Base-by-base conservation (phyloP, 1,140 invertebrate genomes). In the Papilio dardanus region DNA sequence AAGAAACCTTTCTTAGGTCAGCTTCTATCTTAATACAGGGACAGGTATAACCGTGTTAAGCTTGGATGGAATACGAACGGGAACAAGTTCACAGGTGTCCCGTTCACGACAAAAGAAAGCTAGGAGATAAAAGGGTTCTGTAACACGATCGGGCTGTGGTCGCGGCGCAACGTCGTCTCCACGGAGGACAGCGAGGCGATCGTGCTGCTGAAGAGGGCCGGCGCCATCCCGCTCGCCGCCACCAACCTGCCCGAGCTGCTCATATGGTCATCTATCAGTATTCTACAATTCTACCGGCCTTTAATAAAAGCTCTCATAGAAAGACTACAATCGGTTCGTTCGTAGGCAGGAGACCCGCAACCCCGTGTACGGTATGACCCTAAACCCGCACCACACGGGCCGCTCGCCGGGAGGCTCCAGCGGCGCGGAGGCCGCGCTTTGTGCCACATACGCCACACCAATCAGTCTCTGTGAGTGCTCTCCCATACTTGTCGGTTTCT, bases 241-340 rank as follows among this genome's bases (percentile, higher is more conserved):
- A 98, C 97, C 16, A 99, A 99, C 93, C 95, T 99, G n/a, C 98
- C 98, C 1, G 98, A 99, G 90, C 90, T 99, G 2, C 93, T 95
- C 71, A 92, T 94, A 78, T 95, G 94, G 94, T 94, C 83, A 82
- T 77, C 67, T 37, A 14, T 37, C 35, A 24, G n/a, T 37, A 0
- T 30, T 19, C 31, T 33, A 37, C 3, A 3, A 3, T 16, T 7
- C 16, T 35, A 31, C 4, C 7, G n/a, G 10, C 6, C 3, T 33
- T 10, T 35, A n/a, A 6, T 0, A n/a, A 46, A 46, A 46, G 5
- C 6, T 46, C 42, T 28, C 30, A 10, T 58, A 24, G 54, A 58
- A 58, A 21, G 24, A 58, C 28, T 16, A 30, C 4, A 14, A 19
- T 33, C 16, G 16, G 12, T 19, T 66, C 33, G 12, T 54, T 76